phyloP scores from a whole-genome alignment of 2,797 vertebrate species.

The Crocidura indochinensis region DNA sequence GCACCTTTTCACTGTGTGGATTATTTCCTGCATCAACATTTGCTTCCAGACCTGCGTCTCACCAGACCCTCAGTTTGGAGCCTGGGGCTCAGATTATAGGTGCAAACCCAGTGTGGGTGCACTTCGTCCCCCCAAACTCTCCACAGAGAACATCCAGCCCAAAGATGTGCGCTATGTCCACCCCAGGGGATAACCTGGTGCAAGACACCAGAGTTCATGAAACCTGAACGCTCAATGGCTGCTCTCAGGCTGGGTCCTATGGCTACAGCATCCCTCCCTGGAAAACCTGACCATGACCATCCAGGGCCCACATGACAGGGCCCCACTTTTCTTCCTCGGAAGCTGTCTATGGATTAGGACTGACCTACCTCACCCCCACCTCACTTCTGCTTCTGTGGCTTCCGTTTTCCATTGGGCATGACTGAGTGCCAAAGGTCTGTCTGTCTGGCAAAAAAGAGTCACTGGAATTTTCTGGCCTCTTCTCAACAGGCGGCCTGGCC shows the following conservation, averaged over 20 bases:
- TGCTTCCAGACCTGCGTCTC: no score
- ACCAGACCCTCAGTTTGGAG: no score
- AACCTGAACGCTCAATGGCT: background rate
- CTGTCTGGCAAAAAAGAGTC: conserved; percentile 79
- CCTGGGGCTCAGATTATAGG: no score
- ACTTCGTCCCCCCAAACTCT: background rate
- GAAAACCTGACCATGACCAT: background rate
- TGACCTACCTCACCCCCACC: conserved; percentile 30
- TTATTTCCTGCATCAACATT: no score
- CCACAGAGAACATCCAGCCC: background rate
- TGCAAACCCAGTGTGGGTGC: no score
- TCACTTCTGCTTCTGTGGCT: conserved; percentile 88
- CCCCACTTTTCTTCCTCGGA: background rate
- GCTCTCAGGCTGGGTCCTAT: background rate
- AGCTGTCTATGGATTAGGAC: background rate
- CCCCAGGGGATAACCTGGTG: background rate
- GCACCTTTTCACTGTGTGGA: no score
- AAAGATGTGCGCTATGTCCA: background rate
- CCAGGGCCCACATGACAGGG: background rate
- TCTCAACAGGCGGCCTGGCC: conserved; percentile 29
- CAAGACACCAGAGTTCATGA: background rate
- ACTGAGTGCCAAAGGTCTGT: conserved; percentile 78
- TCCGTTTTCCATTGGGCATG: conserved; percentile 85
- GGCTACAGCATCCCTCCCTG: background rate
- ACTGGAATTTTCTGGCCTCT: conserved; percentile 83